A percentile compares a stretch with the other conserved stretches of the same genome.
Evolutionary conservation across 1,140 invertebrate genomes (phyloP).

Genomic region (Dolichoris vasculosae): DNA sequence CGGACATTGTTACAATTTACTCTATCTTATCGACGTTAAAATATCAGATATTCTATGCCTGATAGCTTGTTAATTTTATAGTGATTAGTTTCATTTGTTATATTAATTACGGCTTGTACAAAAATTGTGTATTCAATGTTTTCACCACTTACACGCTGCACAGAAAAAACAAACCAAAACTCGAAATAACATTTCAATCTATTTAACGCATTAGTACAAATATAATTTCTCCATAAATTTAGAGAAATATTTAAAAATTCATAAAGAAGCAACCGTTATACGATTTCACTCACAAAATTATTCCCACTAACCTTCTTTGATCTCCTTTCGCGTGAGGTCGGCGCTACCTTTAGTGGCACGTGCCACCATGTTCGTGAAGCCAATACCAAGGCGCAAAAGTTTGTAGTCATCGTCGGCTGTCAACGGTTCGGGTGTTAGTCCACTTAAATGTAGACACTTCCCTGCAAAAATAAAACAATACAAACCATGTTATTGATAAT

Average conservation of each 20-base stretch:
- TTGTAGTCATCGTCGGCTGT: constrained; percentile 97
- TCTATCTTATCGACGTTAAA: too few species aligned
- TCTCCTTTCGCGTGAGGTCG: constrained; percentile 96
- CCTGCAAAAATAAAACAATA: constrained; percentile 74
- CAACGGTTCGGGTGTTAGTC: constrained; percentile 94
- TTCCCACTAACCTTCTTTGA: constrained; percentile 84
- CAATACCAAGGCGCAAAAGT: constrained; percentile 93
- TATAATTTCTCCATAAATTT: background rate
- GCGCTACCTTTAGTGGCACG: constrained; percentile 96
- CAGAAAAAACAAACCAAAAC: background rate
- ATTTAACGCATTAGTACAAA: background rate
- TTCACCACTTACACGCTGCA: background rate
- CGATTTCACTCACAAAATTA: background rate
- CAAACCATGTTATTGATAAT: background rate
- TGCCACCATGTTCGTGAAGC: constrained; percentile 98
- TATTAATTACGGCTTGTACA: background rate
- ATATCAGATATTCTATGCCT: background rate
- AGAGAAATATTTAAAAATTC: background rate
- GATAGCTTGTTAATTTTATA: background rate
- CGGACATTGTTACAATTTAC: too few species aligned
- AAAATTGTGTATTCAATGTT: background rate
- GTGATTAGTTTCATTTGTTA: background rate
- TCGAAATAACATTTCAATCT: background rate
- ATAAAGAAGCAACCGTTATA: background rate
- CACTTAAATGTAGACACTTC: constrained; percentile 97